Percentiles rank a stretch among this genome's conserved stretches.
phyloP scores from a whole-genome alignment of 2,797 vertebrate genomes.

The Antrozous pallidus region DNA sequence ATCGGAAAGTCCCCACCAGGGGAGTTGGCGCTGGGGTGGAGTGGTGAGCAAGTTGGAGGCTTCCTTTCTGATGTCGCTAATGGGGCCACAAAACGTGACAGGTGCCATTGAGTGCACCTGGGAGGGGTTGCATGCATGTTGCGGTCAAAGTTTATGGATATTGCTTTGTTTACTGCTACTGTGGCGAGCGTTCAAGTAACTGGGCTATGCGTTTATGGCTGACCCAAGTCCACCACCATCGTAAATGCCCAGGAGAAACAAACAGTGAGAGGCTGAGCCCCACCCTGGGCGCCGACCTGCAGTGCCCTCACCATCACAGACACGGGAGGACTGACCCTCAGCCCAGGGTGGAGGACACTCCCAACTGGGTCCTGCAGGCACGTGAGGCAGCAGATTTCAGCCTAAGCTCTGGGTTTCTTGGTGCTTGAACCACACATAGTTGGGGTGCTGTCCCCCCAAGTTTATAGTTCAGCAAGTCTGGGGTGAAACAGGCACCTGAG shows the following conservation, averaged over 20 bases:
- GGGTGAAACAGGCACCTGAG: background rate
- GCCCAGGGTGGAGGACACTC: background rate
- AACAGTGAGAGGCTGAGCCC: background rate
- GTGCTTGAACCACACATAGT: too few relatives aligned
- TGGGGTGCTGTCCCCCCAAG: too few relatives aligned
- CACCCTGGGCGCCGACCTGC: rapidly evolving
- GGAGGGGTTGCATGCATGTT: rapidly evolving
- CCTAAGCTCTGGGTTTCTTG: too few relatives aligned
- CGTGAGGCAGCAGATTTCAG: too few relatives aligned
- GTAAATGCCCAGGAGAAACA: background rate
- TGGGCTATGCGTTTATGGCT: rapidly evolving
- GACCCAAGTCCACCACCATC: background rate
- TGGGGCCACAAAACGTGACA: rapidly evolving
- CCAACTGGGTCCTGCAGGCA: background rate
- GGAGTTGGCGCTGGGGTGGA: rapidly evolving
- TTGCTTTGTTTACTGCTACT: too few relatives aligned
- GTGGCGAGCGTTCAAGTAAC: rapidly evolving
- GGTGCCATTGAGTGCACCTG: background rate
- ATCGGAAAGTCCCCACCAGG: background rate
- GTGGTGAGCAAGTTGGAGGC: rapidly evolving
- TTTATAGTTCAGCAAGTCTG: too few relatives aligned
- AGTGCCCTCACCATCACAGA: rapidly evolving
- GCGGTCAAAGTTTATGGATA: rapidly evolving
- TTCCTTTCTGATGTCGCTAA: background rate
- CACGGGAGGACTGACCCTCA: rapidly evolving